A percentile compares a stretch with the other conserved stretches of the same genome.
Conservation (phyloP, 2,888 invertebrate genomes). For the Cephus runcator region DNA sequence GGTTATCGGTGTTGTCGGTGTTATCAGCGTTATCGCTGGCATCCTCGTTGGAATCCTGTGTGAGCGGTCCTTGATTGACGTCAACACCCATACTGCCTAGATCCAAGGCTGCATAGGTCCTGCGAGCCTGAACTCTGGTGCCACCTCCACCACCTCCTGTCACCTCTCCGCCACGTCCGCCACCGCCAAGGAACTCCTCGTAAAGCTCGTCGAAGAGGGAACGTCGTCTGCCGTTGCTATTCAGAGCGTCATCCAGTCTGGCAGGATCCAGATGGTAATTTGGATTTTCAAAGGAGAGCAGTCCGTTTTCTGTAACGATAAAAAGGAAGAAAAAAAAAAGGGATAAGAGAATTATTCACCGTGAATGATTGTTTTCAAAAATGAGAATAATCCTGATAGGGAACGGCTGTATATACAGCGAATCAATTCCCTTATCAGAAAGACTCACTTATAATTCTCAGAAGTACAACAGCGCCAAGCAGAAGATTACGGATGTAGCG, state of each 20-base stretch:
- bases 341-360: not conserved
- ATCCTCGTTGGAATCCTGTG: constrained; percentile 62
- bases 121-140: constrained; percentile 66
- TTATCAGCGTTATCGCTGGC: constrained; percentile 63
- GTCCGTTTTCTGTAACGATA: constrained; percentile 83
- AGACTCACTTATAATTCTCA: constrained; percentile 56
- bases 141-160: constrained; percentile 67
- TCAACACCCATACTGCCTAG: constrained; percentile 79
- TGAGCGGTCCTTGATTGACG: constrained; percentile 71
- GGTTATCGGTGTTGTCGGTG: constrained; percentile 64
- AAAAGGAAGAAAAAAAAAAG: constrained; percentile 8
- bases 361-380: not conserved
- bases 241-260: constrained; percentile 80
- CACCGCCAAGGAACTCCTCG: constrained; percentile 69
- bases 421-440: not conserved
- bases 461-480: constrained; percentile 44
- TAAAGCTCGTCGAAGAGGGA: constrained; percentile 79
- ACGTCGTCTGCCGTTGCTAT: constrained; percentile 72
- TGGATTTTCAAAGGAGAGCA: constrained; percentile 91
- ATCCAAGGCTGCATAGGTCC: constrained; percentile 75
- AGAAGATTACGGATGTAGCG: constrained; percentile 50
- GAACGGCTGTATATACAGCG: not conserved
- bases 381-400: not conserved
- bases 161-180: constrained; percentile 61
- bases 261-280: constrained; percentile 87